A percentile compares a stretch with the other conserved stretches of the same genome.
Evolutionary conservation across 1,140 invertebrate genomes (phyloP).

Genomic region (Pseudomyrmex sp.): DNA sequence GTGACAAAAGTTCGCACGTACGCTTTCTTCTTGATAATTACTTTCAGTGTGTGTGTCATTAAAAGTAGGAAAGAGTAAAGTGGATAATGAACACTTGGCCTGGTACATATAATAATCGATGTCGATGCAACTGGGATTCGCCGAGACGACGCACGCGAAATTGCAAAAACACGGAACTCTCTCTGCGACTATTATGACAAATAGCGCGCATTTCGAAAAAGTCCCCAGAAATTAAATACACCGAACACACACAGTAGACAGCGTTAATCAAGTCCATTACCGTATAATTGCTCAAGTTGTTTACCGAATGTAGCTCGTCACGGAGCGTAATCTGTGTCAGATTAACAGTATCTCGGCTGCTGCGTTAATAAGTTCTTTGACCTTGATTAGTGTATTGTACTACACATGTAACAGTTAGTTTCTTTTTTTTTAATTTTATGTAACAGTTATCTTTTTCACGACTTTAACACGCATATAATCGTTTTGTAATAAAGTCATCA

Average conservation of each 20-base stretch:
- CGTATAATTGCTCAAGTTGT: constrained; percentile 47
- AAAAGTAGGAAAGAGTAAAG: constrained; percentile 26
- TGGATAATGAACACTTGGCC: constrained; percentile 17
- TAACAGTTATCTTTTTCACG: too few relatives aligned
- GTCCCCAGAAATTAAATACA: neutral
- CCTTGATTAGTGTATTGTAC: constrained; percentile 2
- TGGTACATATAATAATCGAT: neutral
- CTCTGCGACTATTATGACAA: neutral
- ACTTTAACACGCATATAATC: too few relatives aligned
- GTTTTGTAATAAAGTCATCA: too few relatives aligned
- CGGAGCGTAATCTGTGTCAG: constrained; percentile 67
- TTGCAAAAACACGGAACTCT: neutral
- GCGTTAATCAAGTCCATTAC: constrained; percentile 58
- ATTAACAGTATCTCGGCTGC: constrained; percentile 63
- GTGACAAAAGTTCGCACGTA: constrained; percentile 7
- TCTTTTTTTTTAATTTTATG: neutral
- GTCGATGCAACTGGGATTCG: neutral
- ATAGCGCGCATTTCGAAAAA: constrained; percentile 5
- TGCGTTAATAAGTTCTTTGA: constrained; percentile 23
- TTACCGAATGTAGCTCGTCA: constrained; percentile 66
- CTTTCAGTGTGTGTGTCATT: neutral
- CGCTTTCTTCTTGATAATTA: constrained; percentile 41
- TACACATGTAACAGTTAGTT: neutral
- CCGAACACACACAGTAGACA: constrained; percentile 42
- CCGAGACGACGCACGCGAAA: constrained; percentile 6